A percentile compares a stretch with the other conserved stretches of the same genome.
phyloP scores from a whole-genome alignment of 2,888 invertebrate genomes.

The Cephus nigrinus region DNA sequence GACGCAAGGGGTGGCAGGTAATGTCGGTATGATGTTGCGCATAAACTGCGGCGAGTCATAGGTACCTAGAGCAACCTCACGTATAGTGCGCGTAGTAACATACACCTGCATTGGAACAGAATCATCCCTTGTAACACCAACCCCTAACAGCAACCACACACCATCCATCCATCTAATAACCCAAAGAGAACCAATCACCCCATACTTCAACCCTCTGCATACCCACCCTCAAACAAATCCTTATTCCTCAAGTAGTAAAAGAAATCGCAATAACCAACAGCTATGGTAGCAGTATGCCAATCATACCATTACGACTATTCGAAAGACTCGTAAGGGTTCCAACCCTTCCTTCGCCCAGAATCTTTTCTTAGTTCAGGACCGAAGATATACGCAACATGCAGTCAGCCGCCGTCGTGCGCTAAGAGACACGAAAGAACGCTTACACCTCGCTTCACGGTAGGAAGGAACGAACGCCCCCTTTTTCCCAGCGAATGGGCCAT shows the following conservation, averaged over 20 bases:
- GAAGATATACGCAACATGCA: background rate
- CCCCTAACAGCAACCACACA: background rate
- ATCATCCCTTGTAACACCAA: background rate
- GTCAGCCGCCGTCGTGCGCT: background rate
- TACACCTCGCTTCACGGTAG: constrained; percentile 12
- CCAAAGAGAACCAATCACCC: background rate
- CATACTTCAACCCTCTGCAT: background rate
- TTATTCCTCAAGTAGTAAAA: background rate
- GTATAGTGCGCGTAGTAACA: background rate
- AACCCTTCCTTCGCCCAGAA: background rate
- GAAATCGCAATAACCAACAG: background rate
- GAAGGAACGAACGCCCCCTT: constrained; percentile 36
- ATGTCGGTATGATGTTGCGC: constrained; percentile 63
- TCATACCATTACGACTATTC: background rate
- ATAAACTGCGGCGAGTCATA: constrained; percentile 58
- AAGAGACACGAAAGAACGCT: constrained; percentile 19
- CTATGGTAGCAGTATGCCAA: background rate
- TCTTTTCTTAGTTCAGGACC: background rate
- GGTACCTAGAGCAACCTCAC: background rate
- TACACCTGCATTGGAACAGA: background rate
- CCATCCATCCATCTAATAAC: background rate
- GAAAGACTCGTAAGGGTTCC: background rate
- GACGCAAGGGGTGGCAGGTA: constrained; percentile 47
- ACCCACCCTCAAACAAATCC: background rate
- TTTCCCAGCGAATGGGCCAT: constrained; percentile 57